Evolutionary conservation across 2,113 vertebrate species (phyloP), one percentile per base, ranked within the genome.

Genomic region (Pagrus major): DNA sequence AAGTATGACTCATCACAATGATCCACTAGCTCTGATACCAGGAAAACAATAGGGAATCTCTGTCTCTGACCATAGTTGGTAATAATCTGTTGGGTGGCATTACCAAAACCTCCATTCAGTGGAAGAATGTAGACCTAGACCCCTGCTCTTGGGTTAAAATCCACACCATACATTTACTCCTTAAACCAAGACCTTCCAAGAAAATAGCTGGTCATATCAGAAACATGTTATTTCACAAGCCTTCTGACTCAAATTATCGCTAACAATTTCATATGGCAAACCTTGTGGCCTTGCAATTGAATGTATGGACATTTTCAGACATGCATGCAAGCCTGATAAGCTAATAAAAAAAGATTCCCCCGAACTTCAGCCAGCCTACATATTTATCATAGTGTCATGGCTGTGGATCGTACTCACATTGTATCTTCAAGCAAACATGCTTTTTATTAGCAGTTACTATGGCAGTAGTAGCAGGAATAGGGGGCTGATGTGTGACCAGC

Each of bases 201-300:
- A 49, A 60, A 47, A 80, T 21, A 15, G 25, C 20, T 67, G 9
- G 6, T 46, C 20, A 61, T 74, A 74, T 61, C 71, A 81, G 63
- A 54, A 60, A 74, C 55, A 16, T 68, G 64, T 52, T 68, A 73
- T 23, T 67, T 6, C 15, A 49, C 5, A 33, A 66, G 44, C 33
- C 27, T 44, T 37, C 60, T 11, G 4, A 47, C 44, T 60, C 29
- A 29, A 15, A 52, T 70, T 42, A 61, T 69, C 51, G 52, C 52
- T 29, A 58, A 78, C 27, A 44, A 54, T 49, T 78, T 35, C 29
- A 37, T 39, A 44, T 27, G 63, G 37, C 12, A 59, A 44, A 51
- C 29, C 25, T 46, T 1, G 29, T 56, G 73, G 49, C 29, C 44
- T 39, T 14, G 37, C 29, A 29, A n/a, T 41, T 12, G 39, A 27